phyloP scores from a whole-genome alignment of 92 coral and sea anemone species.

The Phenganax subtilis region DNA sequence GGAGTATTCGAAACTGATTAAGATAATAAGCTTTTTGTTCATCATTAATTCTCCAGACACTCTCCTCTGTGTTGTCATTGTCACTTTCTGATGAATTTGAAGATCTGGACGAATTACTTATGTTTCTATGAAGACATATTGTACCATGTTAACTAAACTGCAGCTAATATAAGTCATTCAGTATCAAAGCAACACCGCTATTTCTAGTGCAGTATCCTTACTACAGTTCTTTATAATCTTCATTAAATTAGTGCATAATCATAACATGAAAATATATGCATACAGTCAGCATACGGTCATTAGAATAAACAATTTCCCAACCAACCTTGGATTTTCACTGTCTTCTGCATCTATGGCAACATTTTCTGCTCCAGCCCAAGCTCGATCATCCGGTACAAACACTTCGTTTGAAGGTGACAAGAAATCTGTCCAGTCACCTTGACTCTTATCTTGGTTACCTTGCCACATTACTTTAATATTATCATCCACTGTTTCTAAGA shows the following conservation, averaged over 20 bases:
- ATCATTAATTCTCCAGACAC: constrained; percentile 76
- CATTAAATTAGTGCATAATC: not conserved
- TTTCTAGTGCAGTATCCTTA: not conserved
- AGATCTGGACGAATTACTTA: constrained; percentile 15
- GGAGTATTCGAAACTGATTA: constrained; percentile 77
- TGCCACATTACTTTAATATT: constrained; percentile 20
- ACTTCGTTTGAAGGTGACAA: constrained; percentile 35
- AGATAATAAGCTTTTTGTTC: constrained; percentile 87
- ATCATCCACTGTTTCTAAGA: constrained; percentile 18
- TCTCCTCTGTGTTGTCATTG: constrained; percentile 81
- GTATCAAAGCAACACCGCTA: not conserved
- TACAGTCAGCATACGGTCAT: not conserved
- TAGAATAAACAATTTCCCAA: not conserved
- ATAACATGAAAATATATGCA: not conserved
- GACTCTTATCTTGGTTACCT: constrained; percentile 15
- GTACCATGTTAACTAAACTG: not conserved
- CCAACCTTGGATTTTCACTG: constrained; percentile 8
- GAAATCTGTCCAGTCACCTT: constrained; percentile 35
- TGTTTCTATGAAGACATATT: not conserved
- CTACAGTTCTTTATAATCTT: not conserved
- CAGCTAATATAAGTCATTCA: not conserved
- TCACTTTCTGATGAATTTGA: constrained; percentile 56
- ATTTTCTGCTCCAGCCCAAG: constrained; percentile 32
- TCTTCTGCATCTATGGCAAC: constrained; percentile 23
- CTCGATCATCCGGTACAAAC: constrained; percentile 23